phyloP scores from a whole-genome alignment of 2,113 vertebrate species.

The Aythya baeri region DNA sequence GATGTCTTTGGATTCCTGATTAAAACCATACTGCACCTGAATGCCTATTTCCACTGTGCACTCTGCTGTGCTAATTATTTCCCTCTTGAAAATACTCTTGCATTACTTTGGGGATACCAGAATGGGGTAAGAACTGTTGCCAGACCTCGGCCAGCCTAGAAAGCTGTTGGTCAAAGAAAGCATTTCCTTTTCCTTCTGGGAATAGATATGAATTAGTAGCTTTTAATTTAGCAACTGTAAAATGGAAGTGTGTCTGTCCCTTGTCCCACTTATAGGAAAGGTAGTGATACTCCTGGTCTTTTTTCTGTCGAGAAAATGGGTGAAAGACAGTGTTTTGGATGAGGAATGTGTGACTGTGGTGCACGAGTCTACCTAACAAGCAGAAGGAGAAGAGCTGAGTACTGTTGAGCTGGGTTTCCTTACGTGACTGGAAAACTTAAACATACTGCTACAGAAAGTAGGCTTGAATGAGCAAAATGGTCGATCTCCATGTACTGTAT shows the following conservation, averaged over 20 bases:
- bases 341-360: neutral
- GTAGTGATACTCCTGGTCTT: neutral
- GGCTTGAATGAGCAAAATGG: neutral
- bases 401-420: neutral
- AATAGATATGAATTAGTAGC: neutral
- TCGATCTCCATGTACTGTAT: neutral
- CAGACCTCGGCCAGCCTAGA: neutral
- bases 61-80: slow-evolving; percentile 42
- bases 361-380: neutral
- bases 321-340: neutral
- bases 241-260: neutral
- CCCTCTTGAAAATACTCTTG: neutral
- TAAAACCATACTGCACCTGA: neutral
- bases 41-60: neutral
- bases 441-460: neutral
- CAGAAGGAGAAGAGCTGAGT: neutral
- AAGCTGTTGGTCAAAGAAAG: neutral
- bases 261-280: neutral
- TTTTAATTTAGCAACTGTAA: neutral
- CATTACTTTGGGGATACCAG: neutral
- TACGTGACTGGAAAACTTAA: neutral
- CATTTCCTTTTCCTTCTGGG: neutral
- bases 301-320: neutral
- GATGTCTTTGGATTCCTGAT: neutral
- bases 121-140: neutral